phyloP scores from a whole-genome alignment of 2,888 invertebrate species.

The Ceriagrion tenellum region DNA sequence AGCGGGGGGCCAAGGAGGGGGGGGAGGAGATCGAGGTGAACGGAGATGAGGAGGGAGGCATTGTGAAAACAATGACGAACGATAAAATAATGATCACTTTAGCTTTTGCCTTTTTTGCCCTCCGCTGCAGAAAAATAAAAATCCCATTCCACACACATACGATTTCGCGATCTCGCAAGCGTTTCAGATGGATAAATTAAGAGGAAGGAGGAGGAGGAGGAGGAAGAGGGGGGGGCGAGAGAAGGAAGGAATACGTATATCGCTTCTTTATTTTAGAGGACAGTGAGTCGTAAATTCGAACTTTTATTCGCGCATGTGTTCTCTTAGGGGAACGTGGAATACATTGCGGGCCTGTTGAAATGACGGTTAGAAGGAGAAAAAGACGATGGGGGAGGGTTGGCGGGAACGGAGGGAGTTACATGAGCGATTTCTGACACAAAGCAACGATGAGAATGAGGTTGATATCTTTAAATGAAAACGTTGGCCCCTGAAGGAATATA shows the following conservation, averaged over 20 bases:
- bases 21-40: not conserved
- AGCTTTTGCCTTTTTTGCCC: not conserved
- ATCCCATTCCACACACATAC: not conserved
- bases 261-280: not conserved
- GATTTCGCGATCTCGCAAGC: not conserved
- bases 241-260: not conserved
- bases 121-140: not conserved
- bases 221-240: not conserved
- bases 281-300: constrained; percentile 28
- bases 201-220: not conserved
- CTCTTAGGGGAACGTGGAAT: not conserved
- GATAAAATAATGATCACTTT: not conserved
- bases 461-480: too few relatives aligned
- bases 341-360: not conserved
- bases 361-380: not conserved
- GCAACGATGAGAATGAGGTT: too few relatives aligned
- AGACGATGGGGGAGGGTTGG: not conserved
- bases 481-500: too few relatives aligned
- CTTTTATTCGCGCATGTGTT: not conserved
- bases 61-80: not conserved
- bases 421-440: not conserved
- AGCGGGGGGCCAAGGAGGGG: too few relatives aligned
- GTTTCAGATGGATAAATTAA: not conserved
- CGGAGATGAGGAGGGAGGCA: not conserved
- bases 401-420: not conserved